Evolutionary conservation across 2,888 invertebrate species (phyloP), one percentile per base, ranked within the genome.

Genomic region (Muscina levida): DNA sequence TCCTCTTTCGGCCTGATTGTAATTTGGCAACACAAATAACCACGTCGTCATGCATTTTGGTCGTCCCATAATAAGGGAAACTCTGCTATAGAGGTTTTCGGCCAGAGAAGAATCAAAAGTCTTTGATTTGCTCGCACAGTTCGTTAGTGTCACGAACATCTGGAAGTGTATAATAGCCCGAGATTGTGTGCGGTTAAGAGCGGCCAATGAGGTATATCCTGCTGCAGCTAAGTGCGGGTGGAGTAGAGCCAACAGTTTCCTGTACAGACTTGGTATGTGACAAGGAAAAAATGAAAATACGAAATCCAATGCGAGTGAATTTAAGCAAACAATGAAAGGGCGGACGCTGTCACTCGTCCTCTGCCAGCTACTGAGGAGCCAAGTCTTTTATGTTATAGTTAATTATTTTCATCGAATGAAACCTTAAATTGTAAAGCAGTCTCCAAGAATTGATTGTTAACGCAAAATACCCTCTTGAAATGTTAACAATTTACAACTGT

Each of bases 111-210:
- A 10, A 59, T 39, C 17, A 31, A 39, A 59, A 59, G 42, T 11
- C 62, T n/a, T 37, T 62, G 62, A 62, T 62, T 62, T 62, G 42
- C 42, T 62, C 17, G 8, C 62, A 17, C 22, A 42, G 37, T 62
- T 62, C 62, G 17, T 39, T 37, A 22, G 19, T 42, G 62, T 62
- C 62, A 19, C 62, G 8, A 15, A 37, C 62, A 62, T 37, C 19
- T 62, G 62, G 59, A 17, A 37, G 59, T 37, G 6, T 31, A 11
- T 31, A 57, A 31, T 31, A 31, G 31, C 19, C 10, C 17, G 62
- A 62, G 62, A 19, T 42, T 62, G 19, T 51, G 62, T 42, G 62
- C n/a, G n/a, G 62, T 62, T 62, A 62, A 62, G n/a, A 37, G 62
- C 42, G 1, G 19, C 17, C 62, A 62, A 42, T 62, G 22, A 17